These are phyloP conservation scores for Pemphigus obesinymphae DNA, from an alignment of 1,140 invertebrate species.

Conservation along the genomic window DNA sequence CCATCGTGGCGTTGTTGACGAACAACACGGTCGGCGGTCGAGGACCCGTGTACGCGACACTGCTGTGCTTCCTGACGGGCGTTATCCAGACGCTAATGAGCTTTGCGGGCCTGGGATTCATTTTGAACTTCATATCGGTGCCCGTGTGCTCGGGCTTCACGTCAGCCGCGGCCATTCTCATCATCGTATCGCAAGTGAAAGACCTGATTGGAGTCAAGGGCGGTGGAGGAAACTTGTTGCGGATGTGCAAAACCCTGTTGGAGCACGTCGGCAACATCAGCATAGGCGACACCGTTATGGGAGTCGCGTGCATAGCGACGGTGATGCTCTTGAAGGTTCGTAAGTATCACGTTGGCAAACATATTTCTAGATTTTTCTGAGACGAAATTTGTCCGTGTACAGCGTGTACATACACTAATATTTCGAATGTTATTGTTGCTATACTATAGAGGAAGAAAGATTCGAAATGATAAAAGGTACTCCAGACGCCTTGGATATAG, in stretches of 20 bases:
- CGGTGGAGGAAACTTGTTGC: conserved; percentile 66
- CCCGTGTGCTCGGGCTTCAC: conserved; percentile 93
- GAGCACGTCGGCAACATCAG: conserved; percentile 58
- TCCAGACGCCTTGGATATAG: too few species aligned
- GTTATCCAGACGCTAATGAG: conserved; percentile 79
- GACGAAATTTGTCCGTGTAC: too few species aligned
- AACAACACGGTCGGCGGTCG: conserved; percentile 64
- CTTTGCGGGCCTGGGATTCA: conserved; percentile 79
- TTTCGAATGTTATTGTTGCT: too few species aligned
- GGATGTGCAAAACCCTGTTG: conserved; percentile 65
- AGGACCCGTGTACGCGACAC: conserved; percentile 69
- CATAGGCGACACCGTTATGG: conserved; percentile 65
- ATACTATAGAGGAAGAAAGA: too few species aligned
- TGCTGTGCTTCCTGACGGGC: conserved; percentile 74
- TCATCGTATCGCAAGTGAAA: conserved; percentile 82
- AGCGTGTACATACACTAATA: too few species aligned
- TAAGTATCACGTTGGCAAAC: too few species aligned
- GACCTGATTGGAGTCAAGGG: conserved; percentile 78
- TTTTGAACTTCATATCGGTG: conserved; percentile 88
- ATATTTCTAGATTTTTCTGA: too few species aligned
- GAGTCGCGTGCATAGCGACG: conserved; percentile 64
- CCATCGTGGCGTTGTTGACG: conserved; percentile 75
- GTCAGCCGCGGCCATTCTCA: conserved; percentile 85
- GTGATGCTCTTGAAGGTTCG: conserved; percentile 65
- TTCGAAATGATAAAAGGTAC: too few species aligned